A percentile compares a stretch with the other conserved stretches of the same genome.
Conservation (phyloP, 2,888 invertebrate genomes). For the Rhopalosiphum nymphaeae region DNA sequence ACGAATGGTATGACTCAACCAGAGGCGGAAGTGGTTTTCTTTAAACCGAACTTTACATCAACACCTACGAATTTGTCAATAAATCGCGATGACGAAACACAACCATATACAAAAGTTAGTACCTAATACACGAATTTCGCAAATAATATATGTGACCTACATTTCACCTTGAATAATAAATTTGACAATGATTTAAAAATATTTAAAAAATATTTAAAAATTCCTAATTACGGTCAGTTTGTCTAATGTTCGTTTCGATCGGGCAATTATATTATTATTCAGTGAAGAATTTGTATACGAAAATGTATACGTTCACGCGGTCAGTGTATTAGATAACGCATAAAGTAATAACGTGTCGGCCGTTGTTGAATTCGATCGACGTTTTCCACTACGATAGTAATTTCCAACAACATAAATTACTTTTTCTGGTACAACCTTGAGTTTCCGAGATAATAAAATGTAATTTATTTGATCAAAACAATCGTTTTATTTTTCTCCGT, state of each 20-base stretch:
- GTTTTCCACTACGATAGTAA: not conserved
- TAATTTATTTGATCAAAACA: slow-evolving; percentile 48
- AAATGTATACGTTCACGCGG: not conserved
- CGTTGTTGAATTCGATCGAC: not conserved
- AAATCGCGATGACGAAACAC: not conserved
- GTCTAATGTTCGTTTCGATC: not conserved
- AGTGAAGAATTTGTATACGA: not conserved
- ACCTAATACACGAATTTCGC: not conserved
- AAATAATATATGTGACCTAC: not conserved
- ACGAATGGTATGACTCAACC: not conserved
- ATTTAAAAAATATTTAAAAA: not conserved
- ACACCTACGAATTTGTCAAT: not conserved
- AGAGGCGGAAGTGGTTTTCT: not conserved
- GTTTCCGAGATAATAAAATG: not conserved
- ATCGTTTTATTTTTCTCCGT: slow-evolving; percentile 6
- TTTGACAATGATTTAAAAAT: not conserved
- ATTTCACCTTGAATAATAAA: slow-evolving; percentile 37
- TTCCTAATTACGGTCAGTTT: not conserved
- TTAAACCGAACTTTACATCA: not conserved
- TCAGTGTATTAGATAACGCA: not conserved
- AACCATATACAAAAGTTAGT: not conserved
- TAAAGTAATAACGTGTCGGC: not conserved
- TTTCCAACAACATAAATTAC: not conserved
- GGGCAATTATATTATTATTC: not conserved
- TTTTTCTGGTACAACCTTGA: slow-evolving; percentile 16